Evolutionary conservation across 1,140 invertebrate genomes (phyloP).

Genomic region (Thaumatotibia leucotreta): DNA sequence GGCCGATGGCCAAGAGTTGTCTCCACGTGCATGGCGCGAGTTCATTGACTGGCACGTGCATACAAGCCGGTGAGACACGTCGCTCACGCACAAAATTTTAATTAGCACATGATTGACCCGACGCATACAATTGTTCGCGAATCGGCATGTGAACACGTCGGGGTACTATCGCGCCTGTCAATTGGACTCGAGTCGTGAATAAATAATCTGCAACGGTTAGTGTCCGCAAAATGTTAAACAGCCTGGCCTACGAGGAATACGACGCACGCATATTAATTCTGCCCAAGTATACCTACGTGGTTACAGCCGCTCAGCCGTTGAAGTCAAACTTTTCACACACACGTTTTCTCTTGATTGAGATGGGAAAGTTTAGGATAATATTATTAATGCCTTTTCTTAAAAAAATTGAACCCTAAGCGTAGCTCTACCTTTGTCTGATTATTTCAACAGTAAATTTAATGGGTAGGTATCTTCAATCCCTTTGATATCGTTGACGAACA

Average conservation of each 20-base stretch:
- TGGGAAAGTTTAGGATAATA: background rate
- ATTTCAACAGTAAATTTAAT: background rate
- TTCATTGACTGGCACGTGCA: constrained; percentile 75
- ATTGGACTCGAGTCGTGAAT: constrained; percentile 35
- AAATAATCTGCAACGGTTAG: constrained; percentile 39
- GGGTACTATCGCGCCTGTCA: constrained; percentile 40
- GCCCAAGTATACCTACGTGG: background rate
- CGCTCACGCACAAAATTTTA: constrained; percentile 72
- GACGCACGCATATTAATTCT: background rate
- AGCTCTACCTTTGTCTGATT: background rate
- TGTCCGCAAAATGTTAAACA: constrained; percentile 1
- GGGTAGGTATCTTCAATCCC: background rate
- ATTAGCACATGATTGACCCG: constrained; percentile 66
- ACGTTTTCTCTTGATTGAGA: background rate
- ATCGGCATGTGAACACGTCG: constrained; percentile 30
- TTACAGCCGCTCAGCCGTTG: background rate
- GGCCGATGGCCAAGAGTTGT: constrained; percentile 15
- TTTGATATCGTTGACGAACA: no score
- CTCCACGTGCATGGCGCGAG: constrained; percentile 48
- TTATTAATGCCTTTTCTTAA: background rate
- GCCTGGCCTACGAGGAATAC: background rate
- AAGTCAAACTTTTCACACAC: background rate
- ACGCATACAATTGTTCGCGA: constrained; percentile 50
- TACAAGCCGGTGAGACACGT: constrained; percentile 66
- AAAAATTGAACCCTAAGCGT: background rate